phyloP scores from a whole-genome alignment of 2,888 invertebrate species.

The Sphinx pinastri region DNA sequence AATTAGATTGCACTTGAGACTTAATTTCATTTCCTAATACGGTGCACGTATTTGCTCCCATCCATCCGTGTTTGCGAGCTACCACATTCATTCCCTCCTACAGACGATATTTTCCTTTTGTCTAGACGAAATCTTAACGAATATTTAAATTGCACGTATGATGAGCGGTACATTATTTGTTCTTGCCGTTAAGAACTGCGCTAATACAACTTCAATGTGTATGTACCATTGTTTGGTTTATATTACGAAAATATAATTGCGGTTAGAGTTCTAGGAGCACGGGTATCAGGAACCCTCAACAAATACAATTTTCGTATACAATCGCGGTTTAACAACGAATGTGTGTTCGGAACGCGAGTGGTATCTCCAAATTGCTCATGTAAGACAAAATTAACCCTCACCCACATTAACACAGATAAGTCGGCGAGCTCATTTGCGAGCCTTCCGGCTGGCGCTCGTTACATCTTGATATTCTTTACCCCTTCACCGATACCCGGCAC shows the following conservation, averaged over 20 bases:
- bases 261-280: conserved; percentile 6
- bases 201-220: neutral
- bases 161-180: conserved; percentile 14
- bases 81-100: conserved; percentile 73
- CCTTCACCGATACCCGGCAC: conserved; percentile 79
- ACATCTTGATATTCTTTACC: conserved; percentile 84
- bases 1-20: conserved; percentile 68
- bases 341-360: conserved; percentile 63
- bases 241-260: conserved; percentile 21
- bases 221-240: conserved; percentile 5
- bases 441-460: conserved; percentile 82
- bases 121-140: conserved; percentile 83
- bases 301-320: conserved; percentile 44
- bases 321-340: conserved; percentile 60
- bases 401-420: conserved; percentile 83
- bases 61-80: conserved; percentile 74
- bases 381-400: conserved; percentile 83
- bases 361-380: conserved; percentile 82
- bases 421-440: conserved; percentile 83
- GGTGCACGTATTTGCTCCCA: conserved; percentile 69
- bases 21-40: conserved; percentile 82
- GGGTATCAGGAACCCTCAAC: conserved; percentile 42
- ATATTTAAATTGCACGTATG: conserved; percentile 70
- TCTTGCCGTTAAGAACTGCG: conserved; percentile 13
- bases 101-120: conserved; percentile 81